phyloP scores from a whole-genome alignment of 2,797 vertebrate genomes.

The Pteronotus mesoamericanus region DNA sequence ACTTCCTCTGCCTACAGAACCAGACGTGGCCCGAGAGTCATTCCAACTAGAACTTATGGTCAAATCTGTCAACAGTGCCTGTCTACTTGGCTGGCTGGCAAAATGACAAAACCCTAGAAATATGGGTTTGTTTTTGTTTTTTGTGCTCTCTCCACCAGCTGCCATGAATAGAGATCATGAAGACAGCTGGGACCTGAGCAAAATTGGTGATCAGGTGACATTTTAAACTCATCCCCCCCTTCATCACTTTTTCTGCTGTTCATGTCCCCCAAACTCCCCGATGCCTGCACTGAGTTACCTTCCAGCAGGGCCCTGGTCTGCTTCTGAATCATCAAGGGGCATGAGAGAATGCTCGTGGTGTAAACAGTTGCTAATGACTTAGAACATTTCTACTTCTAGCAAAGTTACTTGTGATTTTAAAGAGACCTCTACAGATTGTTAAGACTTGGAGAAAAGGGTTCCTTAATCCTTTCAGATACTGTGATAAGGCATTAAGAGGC shows the following conservation, averaged over 20 bases:
- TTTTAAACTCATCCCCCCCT: neutral
- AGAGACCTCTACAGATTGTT: neutral
- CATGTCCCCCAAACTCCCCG: neutral
- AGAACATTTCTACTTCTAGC: neutral
- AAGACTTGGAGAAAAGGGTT: neutral
- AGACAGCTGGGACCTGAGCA: neutral
- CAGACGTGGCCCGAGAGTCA: neutral
- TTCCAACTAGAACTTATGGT: neutral
- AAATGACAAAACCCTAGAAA: constrained; percentile 35
- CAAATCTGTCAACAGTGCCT: neutral
- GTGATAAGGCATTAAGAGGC: neutral
- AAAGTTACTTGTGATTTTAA: neutral
- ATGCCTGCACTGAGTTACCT: neutral
- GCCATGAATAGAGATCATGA: neutral
- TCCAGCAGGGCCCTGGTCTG: neutral
- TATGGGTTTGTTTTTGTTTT: constrained; percentile 13
- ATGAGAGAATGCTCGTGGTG: neutral
- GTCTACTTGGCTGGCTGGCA: constrained; percentile 3
- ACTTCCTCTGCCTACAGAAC: neutral
- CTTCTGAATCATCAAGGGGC: neutral
- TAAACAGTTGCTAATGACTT: neutral
- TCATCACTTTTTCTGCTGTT: neutral
- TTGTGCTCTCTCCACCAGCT: neutral
- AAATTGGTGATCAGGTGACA: neutral
- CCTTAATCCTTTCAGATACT: neutral